Percentiles rank a stretch among this genome's conserved stretches.
Evolutionary conservation across 2,113 vertebrate species (phyloP).

Genomic region (Mugil cephalus): DNA sequence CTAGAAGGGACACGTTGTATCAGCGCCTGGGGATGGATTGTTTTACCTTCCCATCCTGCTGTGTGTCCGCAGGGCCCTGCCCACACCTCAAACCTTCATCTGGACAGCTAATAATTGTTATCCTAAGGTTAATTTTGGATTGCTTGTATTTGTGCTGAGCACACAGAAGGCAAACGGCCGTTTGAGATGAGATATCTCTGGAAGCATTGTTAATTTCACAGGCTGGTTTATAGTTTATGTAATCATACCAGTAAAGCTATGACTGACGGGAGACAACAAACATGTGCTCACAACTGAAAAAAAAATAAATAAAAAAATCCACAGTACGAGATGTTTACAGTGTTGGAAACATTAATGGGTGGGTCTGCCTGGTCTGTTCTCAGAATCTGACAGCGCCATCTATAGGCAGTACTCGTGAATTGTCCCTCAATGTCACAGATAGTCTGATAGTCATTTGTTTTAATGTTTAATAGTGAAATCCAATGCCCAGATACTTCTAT

Average conservation of each 20-base stretch:
- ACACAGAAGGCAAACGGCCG: background rate
- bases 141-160: constrained; percentile 4
- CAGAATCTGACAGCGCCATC: constrained; percentile 71
- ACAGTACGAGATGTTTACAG: constrained; percentile 50
- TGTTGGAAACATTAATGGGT: constrained; percentile 33
- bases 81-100: background rate
- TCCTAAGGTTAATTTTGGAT: background rate
- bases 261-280: constrained; percentile 20
- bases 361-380: constrained; percentile 33
- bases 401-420: constrained; percentile 49
- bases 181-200: background rate
- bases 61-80: constrained; percentile 1
- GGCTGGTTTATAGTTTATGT: constrained; percentile 23
- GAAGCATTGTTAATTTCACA: constrained; percentile 12
- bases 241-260: constrained; percentile 5
- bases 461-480: no score
- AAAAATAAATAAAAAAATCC: no score
- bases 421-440: background rate
- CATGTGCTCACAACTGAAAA: constrained; percentile 42
- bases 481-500: no score
- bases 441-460: no score
- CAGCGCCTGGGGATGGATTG: constrained; percentile 52
- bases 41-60: constrained; percentile 44
- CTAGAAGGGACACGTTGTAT: constrained; percentile 55
- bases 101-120: background rate